Percentiles rank a stretch among this genome's conserved stretches.
Evolutionary conservation across 1,140 invertebrate genomes (phyloP).

Genomic region (Elymnias hypermnestra): DNA sequence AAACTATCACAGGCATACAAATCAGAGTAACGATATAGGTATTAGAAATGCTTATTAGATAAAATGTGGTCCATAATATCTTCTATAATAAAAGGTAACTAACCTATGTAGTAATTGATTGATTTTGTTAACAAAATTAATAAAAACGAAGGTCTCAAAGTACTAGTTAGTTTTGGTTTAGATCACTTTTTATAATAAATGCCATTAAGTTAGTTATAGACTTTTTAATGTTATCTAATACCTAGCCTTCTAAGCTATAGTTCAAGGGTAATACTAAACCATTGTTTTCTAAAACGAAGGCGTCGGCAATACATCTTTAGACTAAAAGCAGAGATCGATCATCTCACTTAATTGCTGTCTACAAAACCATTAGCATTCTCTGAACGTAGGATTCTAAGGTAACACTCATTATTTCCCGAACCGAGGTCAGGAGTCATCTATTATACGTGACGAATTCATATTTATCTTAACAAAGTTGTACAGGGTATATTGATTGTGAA

Average conservation of each 20-base stretch:
- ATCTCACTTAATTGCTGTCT: slow-evolving; percentile 39
- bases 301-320: slow-evolving; percentile 26
- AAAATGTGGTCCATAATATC: too few relatives aligned
- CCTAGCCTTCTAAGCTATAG: slow-evolving; percentile 41
- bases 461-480: slow-evolving; percentile 7
- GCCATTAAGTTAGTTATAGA: too few relatives aligned
- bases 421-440: slow-evolving; percentile 32
- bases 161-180: too few relatives aligned
- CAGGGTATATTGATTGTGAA: slow-evolving; percentile 11
- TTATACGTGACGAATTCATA: slow-evolving; percentile 35
- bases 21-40: too few relatives aligned
- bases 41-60: too few relatives aligned
- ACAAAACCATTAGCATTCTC: slow-evolving; percentile 22
- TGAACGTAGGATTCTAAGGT: slow-evolving; percentile 22
- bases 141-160: too few relatives aligned
- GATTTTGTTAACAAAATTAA: too few relatives aligned
- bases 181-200: too few relatives aligned
- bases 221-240: slow-evolving; percentile 6
- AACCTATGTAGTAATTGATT: too few relatives aligned
- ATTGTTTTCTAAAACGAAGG: slow-evolving; percentile 53
- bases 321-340: slow-evolving; percentile 31
- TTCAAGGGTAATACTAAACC: slow-evolving; percentile 42
- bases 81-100: too few relatives aligned
- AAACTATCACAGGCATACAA: too few relatives aligned
- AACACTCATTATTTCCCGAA: slow-evolving; percentile 24